Base-by-base conservation (phyloP, 2,888 invertebrate species). In the Cristatella mucedo region DNA sequence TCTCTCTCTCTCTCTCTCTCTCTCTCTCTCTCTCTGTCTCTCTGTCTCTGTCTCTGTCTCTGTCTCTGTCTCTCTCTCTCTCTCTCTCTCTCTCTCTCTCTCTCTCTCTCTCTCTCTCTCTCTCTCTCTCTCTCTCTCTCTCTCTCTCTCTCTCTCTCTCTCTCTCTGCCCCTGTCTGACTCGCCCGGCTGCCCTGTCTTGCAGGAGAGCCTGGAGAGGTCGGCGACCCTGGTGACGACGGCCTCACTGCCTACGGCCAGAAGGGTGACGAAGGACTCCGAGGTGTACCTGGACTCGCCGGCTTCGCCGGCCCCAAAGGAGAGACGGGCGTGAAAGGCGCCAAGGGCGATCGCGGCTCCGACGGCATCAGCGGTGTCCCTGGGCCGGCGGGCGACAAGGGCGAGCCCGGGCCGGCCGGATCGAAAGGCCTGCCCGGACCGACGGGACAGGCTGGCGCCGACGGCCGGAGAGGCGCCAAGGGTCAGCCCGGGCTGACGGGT, bases 401-500 rank as follows among this genome's bases (percentile, higher is more conserved):
- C 4, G 11, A 13, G 36, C 24, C 7, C 36, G 41, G 13, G n/a
- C 20, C 4, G 41, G 41, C 2, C 7, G 2, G 15, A 3, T 37
- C 13, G 13, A n/a, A 20, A 21, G 41, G 38, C 19, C 4, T 4
- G 5, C 9, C 19, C 6, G 41, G 41, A 15, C 29, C 16, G 29
- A 21, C 3, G 18, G 41, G 41, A 15, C 7, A 9, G 4, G 18
- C 26, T 41, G 41, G 41, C 11, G 13, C 9, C 4, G 11, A 18
- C 6, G 40, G 40, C 4, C 26, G 9, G 11, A 26, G 13, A 11
- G 41, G 41, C 4, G 39, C 2, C 9, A 18, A 13, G 13, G 46
- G 46, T 18, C 38, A 38, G 29, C 31, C 30, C 15, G 46, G 45
- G 16, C 11, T 26, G 5, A 34, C 15, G 5, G 44, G 44, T 29